A percentile compares a stretch with the other conserved stretches of the same genome.
Conservation (phyloP, 2,113 vertebrate genomes). For the Odontophorus gujanensis region DNA sequence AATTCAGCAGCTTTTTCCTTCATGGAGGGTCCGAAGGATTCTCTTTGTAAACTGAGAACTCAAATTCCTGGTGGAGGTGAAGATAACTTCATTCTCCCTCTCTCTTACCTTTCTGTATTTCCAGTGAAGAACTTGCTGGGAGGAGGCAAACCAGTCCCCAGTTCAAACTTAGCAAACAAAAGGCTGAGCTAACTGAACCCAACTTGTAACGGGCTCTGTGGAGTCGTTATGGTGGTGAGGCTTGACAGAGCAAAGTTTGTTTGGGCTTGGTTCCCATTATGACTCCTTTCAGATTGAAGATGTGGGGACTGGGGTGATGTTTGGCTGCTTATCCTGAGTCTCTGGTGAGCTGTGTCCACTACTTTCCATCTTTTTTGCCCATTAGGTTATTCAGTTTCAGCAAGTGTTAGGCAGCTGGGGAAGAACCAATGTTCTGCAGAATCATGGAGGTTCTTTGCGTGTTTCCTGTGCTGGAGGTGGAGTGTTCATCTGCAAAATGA, state of each 20-base stretch:
- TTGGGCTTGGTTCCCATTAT: conserved; percentile 49
- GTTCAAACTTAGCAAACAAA: conserved; percentile 2
- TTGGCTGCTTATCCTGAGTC: conserved; percentile 16
- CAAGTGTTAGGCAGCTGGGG: not conserved
- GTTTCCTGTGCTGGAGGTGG: not conserved
- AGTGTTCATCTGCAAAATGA: not conserved
- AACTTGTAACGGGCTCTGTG: conserved; percentile 9
- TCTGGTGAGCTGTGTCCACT: not conserved
- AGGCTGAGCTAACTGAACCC: not conserved
- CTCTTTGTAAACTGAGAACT: not conserved
- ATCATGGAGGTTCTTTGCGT: not conserved
- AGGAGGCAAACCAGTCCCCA: not conserved
- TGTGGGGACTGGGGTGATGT: not conserved
- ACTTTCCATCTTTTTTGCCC: conserved; percentile 3
- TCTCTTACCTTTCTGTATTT: not conserved
- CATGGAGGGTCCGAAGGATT: not conserved
- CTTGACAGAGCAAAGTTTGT: conserved; percentile 45
- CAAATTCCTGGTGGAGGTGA: not conserved
- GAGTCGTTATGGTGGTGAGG: conserved; percentile 8
- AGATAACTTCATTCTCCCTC: not conserved
- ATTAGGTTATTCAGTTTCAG: conserved; percentile 1
- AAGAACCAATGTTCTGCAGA: not conserved
- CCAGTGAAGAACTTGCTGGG: not conserved
- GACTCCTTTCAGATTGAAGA: conserved; percentile 26
- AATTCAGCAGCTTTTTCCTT: not conserved